Conservation (phyloP, 1,140 invertebrate species). For the Ceratitis capitata region DNA sequence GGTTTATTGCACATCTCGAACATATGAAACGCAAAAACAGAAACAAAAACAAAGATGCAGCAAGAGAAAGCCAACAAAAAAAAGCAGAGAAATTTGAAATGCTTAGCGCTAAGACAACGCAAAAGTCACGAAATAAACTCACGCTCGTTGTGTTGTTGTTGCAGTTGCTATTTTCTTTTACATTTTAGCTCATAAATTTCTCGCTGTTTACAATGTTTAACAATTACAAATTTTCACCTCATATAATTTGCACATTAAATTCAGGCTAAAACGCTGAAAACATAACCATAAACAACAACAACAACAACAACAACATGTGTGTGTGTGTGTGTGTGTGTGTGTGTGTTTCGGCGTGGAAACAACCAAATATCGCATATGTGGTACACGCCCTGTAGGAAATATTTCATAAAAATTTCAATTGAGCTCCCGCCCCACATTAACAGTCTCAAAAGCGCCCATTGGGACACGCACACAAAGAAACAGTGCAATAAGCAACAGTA, state of each 20-base stretch:
- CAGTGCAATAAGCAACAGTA: neutral
- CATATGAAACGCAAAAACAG: neutral
- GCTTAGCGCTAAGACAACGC: neutral
- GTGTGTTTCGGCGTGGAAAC: neutral
- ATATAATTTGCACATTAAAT: constrained; percentile 16
- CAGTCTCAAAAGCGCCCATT: too few species aligned
- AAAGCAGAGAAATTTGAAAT: neutral
- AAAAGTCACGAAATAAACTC: neutral
- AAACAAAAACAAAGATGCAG: too few species aligned
- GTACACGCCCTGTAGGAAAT: too few species aligned
- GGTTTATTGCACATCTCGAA: neutral
- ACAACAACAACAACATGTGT: neutral
- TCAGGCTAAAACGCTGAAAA: neutral
- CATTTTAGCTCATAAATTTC: neutral
- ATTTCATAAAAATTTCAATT: too few species aligned
- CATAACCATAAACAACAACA: neutral
- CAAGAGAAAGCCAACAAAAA: neutral
- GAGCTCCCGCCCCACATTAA: too few species aligned
- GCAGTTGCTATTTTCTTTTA: neutral
- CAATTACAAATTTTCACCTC: constrained; percentile 26
- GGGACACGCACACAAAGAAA: neutral
- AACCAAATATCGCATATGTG: neutral
- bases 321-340: neutral
- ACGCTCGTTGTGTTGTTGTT: neutral
- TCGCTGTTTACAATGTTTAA: neutral